Evolutionary conservation across 2,113 vertebrate genomes (phyloP).

Genomic region (Struthio camelus): DNA sequence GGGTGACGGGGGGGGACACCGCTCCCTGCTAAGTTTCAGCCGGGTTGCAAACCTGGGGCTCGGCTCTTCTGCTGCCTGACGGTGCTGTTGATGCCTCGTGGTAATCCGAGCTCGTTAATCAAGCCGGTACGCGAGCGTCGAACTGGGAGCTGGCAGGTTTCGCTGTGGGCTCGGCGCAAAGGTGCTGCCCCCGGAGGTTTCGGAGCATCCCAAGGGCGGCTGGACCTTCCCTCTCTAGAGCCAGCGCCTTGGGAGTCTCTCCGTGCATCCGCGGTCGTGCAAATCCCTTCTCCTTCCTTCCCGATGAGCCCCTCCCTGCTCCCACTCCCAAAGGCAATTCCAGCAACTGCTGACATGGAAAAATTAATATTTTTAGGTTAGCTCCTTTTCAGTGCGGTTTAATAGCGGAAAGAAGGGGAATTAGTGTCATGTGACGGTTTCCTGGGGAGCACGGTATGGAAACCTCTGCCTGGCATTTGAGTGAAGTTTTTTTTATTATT

Average conservation of each 20-base stretch:
- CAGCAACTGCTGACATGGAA: neutral
- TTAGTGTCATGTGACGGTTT: accelerated
- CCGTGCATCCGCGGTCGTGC: accelerated
- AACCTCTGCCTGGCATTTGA: neutral
- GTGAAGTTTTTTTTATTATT: neutral
- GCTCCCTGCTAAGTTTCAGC: neutral
- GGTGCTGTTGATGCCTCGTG: accelerated
- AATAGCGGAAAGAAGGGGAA: neutral
- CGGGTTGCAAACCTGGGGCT: neutral
- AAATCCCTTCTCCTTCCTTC: accelerated
- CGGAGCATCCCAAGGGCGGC: accelerated
- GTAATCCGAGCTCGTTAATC: neutral
- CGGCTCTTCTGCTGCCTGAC: neutral
- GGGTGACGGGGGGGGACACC: neutral
- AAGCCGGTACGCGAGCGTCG: neutral
- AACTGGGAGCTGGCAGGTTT: neutral
- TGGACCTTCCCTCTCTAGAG: neutral
- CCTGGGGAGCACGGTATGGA: neutral
- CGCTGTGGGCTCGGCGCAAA: neutral
- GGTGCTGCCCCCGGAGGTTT: neutral
- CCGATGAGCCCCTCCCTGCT: no score
- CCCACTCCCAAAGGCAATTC: neutral
- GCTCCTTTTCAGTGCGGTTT: neutral
- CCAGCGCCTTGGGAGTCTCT: neutral
- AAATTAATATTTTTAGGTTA: neutral